These are phyloP conservation scores for Chlorodrepanis virens DNA, from an alignment of 2,113 vertebrate species.

Conservation along the genomic window DNA sequence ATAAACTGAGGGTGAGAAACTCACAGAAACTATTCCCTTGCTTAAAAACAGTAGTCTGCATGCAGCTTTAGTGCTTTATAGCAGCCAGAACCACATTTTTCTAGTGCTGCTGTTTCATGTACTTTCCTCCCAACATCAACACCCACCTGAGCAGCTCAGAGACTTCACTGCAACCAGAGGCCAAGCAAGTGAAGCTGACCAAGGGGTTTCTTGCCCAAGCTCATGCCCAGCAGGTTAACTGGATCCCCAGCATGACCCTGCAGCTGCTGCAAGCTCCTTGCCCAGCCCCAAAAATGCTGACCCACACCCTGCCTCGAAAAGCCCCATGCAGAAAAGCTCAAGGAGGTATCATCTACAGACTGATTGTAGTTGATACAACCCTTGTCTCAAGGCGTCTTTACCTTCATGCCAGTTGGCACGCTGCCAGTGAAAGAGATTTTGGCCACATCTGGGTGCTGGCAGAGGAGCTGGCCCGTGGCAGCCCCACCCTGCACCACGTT, in stretches of 20 bases:
- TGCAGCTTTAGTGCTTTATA: not conserved
- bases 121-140: not conserved
- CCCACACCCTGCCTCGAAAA: not conserved
- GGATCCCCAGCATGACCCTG: not conserved
- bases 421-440: constrained; percentile 98
- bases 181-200: not conserved
- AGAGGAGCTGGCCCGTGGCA: constrained; percentile 87
- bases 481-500: constrained; percentile 92
- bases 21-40: not conserved
- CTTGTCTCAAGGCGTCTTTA: constrained; percentile 9
- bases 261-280: accelerated
- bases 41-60: not conserved
- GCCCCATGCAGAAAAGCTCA: not conserved
- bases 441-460: constrained; percentile 86
- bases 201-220: not conserved
- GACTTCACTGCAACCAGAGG: not conserved
- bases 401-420: constrained; percentile 93
- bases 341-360: not conserved
- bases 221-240: not conserved
- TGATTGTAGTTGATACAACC: not conserved
- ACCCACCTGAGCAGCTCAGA: not conserved
- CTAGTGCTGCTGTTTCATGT: not conserved
- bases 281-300: not conserved
- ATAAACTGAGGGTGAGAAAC: not conserved
- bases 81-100: not conserved